phyloP scores from a whole-genome alignment of 2,797 vertebrate species.

The Myioborus miniatus region DNA sequence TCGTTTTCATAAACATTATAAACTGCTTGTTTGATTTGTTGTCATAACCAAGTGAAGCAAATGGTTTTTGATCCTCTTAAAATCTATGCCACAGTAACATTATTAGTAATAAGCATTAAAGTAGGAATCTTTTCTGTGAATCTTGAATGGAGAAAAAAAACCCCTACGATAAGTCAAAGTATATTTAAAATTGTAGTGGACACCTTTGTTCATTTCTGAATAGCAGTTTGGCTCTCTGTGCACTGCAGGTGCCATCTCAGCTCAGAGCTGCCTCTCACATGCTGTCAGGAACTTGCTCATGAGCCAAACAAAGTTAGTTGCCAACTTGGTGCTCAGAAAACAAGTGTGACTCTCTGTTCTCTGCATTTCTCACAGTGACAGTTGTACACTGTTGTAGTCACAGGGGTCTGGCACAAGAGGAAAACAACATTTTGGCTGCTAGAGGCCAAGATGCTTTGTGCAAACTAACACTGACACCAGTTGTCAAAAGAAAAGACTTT shows the following conservation, averaged over 20 bases:
- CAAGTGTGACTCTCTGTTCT: background rate
- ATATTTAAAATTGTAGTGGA: background rate
- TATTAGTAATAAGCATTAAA: background rate
- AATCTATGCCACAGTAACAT: background rate
- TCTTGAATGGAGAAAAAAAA: background rate
- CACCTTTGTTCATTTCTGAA: conserved; percentile 6
- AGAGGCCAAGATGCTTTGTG: background rate
- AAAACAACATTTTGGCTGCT: conserved; percentile 26
- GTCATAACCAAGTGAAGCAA: background rate
- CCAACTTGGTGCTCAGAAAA: background rate
- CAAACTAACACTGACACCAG: background rate
- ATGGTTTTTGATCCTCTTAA: background rate
- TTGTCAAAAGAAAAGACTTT: background rate
- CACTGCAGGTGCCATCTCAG: background rate
- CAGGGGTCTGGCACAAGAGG: background rate
- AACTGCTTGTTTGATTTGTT: background rate
- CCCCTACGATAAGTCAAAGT: background rate
- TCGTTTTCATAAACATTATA: background rate
- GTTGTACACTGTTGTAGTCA: background rate
- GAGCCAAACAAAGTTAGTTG: conserved; percentile 1
- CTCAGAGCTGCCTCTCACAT: background rate
- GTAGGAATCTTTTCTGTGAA: background rate
- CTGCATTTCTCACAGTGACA: background rate
- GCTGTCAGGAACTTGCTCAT: background rate
- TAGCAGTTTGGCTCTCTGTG: background rate